Conservation (phyloP, 2,113 vertebrate species). For the Ondatra zibethicus region DNA sequence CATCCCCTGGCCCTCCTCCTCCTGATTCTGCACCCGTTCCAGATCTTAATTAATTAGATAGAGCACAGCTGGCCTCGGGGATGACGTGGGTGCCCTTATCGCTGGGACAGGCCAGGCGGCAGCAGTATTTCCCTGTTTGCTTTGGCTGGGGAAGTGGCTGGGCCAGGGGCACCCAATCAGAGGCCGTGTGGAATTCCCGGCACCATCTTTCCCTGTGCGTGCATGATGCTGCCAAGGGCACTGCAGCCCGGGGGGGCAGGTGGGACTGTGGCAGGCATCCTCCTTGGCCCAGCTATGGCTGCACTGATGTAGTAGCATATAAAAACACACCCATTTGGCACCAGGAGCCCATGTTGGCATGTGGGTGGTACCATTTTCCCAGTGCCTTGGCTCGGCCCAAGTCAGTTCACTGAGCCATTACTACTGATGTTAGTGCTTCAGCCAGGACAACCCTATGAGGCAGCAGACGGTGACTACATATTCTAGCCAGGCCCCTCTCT, state of each 20-base stretch:
- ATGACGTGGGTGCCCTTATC: background rate
- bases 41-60: constrained; percentile 21
- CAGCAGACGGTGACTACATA: background rate
- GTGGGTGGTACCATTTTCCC: background rate
- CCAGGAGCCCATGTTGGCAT: background rate
- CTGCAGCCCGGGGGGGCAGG: background rate
- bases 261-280: background rate
- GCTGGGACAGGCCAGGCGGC: background rate
- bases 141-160: background rate
- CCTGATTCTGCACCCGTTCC: background rate
- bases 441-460: accelerated
- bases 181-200: background rate
- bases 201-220: background rate
- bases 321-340: background rate
- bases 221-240: background rate
- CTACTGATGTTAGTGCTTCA: background rate
- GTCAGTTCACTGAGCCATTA: background rate
- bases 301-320: background rate
- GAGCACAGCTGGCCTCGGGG: constrained; percentile 34
- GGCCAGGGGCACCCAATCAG: background rate
- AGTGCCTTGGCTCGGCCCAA: background rate
- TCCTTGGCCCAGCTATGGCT: background rate
- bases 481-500: too few relatives aligned
- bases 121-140: constrained; percentile 43
- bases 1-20: accelerated